Base-by-base conservation (phyloP, 1,140 invertebrate species). In the Ruditapes philippinarum region DNA sequence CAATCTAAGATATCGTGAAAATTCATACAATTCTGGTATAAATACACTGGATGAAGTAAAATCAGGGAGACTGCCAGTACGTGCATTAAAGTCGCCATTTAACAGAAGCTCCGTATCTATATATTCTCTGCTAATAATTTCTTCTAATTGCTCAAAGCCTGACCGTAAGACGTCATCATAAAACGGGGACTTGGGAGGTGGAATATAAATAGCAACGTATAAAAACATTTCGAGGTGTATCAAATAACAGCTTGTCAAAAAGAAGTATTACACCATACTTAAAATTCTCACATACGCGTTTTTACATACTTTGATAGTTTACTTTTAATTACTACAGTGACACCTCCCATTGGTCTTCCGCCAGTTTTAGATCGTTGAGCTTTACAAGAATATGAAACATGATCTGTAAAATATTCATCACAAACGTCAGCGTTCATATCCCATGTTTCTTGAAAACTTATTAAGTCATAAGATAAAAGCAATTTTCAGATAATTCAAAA, bases 261-360 rank as follows among this genome's bases (percentile, higher is more conserved):
- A 62, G 12, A 36, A 81, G 36, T n/a, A 81, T 36, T 31, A 81
- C 51, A 33, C 79, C 79, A 81, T 62, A 81, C 19, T 31, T 62
- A 81, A 81, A 81, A 11, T 81, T 28, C 9, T 60, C 11, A 81
- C 79, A 81, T 22, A 81, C 36, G 3, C 54, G 57, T 81, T 81
- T n/a, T 65, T 14, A 60, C 22, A 31, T 36, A 33, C 33, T 5
- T 25, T 3, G 22, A 11, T 22, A 81, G 33, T 12, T 9, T 60
- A 25, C 38, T 33, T 36, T 62, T 60, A 22, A 81, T 54, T 14
- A 60, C 19, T 25, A 81, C 79, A 38, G 38, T 62, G 14, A 81
- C 57, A 14, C 79, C 79, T 38, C 79, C 79, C 54, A 81, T 62
- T 62, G 79, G 51, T 60, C 79, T 60, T 22, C 79, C 79, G 9